Base-by-base conservation (phyloP, 2,113 vertebrate species). In the Bostrychus sinensis region DNA sequence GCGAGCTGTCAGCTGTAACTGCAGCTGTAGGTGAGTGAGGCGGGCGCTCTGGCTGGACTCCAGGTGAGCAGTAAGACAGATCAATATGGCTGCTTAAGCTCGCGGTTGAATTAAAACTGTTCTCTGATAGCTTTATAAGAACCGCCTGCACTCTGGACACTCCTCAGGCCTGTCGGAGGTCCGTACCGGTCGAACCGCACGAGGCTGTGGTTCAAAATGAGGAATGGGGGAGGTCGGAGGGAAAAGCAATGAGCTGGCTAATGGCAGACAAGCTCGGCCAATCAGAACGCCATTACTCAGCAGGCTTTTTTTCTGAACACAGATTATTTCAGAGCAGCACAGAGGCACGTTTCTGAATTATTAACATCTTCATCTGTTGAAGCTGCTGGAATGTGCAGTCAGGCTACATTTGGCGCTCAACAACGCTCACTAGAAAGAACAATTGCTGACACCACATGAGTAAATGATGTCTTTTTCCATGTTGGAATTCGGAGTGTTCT, bases 21-120 rank as follows among this genome's bases (percentile, higher is more conserved):
- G 9, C 38, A 42, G 50, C n/a, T n/a, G n/a, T n/a, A n/a, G n/a
- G 26, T 20, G 2, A 13, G 38, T 9, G 20, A 14, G 41, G 62
- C 64, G 65, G 58, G 51, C 50, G 72, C 43, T 60, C 4, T 72
- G 80, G 75, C 68, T 61, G 25, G 48, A 55, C 65, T 77, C 75
- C 69, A 72, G 32, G 42, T 67, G 69, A 70, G 64, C 80, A 72
- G 61, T 56, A 54, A 75, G 70, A 80, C 62, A 37, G 84, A 91
- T 91, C 86, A 83, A 90, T 85, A 90, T 41, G 37, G 66, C 56
- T 39, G 45, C 28, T 37, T 72, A 78, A 72, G 82, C 78, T 86
- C 80, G 84, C 62, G 83, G 85, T 80, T 39, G 74, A 88, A 91
- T 91, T 83, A 92, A 89, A 86, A 87, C 82, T 61, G 82, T 80